phyloP scores from a whole-genome alignment of 2,113 vertebrate genomes.

The Struthio camelus region DNA sequence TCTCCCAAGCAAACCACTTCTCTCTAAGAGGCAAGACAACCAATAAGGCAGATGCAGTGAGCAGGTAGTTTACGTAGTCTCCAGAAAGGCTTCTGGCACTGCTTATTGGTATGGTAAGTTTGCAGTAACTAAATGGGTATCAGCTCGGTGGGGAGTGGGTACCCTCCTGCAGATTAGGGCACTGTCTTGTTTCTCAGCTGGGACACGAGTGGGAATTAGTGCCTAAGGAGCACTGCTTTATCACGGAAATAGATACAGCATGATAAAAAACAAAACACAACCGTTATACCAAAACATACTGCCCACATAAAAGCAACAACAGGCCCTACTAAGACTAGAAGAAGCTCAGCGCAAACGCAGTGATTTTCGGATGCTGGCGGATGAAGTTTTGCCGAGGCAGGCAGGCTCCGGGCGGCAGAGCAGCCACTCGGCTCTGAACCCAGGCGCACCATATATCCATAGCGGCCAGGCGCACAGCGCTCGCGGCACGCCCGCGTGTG shows the following conservation, averaged over 20 bases:
- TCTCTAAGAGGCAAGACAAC: not conserved
- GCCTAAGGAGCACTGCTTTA: not conserved
- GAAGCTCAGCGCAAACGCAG: too few relatives aligned
- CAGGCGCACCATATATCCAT: too few relatives aligned
- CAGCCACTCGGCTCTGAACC: too few relatives aligned
- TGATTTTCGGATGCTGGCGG: too few relatives aligned
- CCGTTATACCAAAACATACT: not conserved
- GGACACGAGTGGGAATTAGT: not conserved
- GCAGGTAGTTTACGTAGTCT: not conserved
- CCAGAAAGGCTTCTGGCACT: not conserved
- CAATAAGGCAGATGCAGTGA: not conserved
- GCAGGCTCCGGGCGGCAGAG: too few relatives aligned
- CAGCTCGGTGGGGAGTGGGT: not conserved
- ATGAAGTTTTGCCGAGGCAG: too few relatives aligned
- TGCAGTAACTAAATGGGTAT: not conserved
- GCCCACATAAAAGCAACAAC: not conserved
- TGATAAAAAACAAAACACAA: not conserved
- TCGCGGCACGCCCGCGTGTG: too few relatives aligned
- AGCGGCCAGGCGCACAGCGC: too few relatives aligned
- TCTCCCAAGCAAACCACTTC: not conserved
- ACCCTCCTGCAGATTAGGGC: not conserved
- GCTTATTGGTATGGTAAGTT: not conserved
- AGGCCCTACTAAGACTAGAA: too few relatives aligned
- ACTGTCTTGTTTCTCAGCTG: not conserved
- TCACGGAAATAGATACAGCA: not conserved